Evolutionary conservation across 2,797 vertebrate species (phyloP).

Genomic region (Rhabdophis nuchalis): DNA sequence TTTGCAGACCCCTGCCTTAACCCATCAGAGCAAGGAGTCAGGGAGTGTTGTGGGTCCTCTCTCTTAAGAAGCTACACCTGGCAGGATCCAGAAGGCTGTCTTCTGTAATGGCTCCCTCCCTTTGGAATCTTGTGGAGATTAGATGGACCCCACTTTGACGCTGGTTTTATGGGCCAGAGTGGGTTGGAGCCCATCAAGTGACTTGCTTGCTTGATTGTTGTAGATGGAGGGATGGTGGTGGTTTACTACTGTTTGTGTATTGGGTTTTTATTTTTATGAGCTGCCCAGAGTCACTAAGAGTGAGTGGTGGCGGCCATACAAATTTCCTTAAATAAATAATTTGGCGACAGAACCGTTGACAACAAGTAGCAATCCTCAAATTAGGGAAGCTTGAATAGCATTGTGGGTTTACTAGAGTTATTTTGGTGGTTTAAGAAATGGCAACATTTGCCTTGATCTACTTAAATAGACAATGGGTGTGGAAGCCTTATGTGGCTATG

Average conservation of each 20-base stretch:
- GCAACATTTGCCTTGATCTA: not conserved
- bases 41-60: not conserved
- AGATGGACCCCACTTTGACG: not conserved
- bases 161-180: not conserved
- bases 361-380: not conserved
- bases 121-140: not conserved
- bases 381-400: not conserved
- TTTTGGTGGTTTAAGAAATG: not conserved
- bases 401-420: not conserved
- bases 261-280: not conserved
- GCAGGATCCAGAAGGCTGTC: not conserved
- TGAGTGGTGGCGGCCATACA: not conserved
- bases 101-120: not conserved
- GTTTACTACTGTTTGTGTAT: not conserved
- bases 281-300: not conserved
- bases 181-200: not conserved
- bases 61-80: not conserved
- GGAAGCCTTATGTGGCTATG: not conserved
- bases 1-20: too few relatives aligned
- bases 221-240: not conserved
- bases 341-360: not conserved
- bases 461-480: not conserved
- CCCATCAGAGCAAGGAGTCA: not conserved
- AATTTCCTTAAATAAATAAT: not conserved
- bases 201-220: not conserved